Evolutionary conservation across 2,888 invertebrate species (phyloP).

Genomic region (Dendrolimus houi): DNA sequence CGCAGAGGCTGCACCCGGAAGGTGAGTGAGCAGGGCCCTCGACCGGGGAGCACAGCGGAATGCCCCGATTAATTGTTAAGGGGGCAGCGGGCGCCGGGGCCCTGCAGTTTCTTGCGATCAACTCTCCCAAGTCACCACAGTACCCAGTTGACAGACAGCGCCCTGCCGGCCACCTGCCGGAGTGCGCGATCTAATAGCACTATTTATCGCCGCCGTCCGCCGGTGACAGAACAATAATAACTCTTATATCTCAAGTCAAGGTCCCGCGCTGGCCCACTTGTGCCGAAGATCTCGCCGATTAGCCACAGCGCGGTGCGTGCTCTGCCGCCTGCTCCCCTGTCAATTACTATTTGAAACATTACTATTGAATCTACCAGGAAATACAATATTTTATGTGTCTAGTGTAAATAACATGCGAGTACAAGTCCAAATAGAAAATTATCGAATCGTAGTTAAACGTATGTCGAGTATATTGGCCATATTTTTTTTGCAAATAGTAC

Average conservation of each 20-base stretch:
- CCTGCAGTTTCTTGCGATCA: background rate
- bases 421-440: too few species aligned
- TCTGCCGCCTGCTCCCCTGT: too few species aligned
- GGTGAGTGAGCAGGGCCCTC: constrained; percentile 79
- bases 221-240: constrained; percentile 41
- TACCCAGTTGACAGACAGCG: background rate
- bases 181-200: constrained; percentile 17
- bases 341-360: too few species aligned
- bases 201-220: constrained; percentile 13
- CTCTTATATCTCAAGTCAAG: constrained; percentile 34
- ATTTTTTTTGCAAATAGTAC: too few species aligned
- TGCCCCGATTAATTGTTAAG: background rate
- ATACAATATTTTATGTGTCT: too few species aligned
- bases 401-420: too few species aligned
- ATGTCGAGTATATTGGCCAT: too few species aligned
- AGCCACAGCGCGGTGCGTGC: too few species aligned
- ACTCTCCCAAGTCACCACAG: too few species aligned
- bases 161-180: constrained; percentile 8
- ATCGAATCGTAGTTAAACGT: too few species aligned
- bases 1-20: constrained; percentile 92
- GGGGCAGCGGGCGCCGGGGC: constrained; percentile 15
- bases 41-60: background rate
- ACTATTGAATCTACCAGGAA: too few species aligned
- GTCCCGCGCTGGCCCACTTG: background rate
- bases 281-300: too few species aligned